Evolutionary conservation across 1,140 invertebrate species (phyloP).

Genomic region (Papilio polyxenes): DNA sequence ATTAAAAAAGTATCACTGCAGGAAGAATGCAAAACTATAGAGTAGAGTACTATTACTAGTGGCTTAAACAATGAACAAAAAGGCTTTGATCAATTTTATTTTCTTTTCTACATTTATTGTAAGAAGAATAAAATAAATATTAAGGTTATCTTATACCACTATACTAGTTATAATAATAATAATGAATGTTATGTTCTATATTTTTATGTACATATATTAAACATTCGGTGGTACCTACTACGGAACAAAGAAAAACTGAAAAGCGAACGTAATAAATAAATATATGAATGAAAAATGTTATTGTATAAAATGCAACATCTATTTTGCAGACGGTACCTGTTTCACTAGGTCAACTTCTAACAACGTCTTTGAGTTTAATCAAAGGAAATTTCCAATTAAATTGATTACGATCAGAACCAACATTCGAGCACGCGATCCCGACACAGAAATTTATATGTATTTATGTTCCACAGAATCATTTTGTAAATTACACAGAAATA

Average conservation of each 20-base stretch:
- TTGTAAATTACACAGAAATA: constrained; percentile 29
- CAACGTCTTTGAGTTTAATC: constrained; percentile 80
- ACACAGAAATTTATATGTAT: constrained; percentile 30
- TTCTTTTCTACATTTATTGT: no score
- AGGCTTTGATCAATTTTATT: no score
- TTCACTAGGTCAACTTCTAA: constrained; percentile 78
- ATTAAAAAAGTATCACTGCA: neutral
- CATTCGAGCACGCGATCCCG: neutral
- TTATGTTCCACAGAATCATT: constrained; percentile 29
- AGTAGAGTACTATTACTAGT: neutral
- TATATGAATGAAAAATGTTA: neutral
- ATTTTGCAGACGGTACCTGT: constrained; percentile 58
- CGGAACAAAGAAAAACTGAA: no score
- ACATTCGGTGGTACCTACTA: no score
- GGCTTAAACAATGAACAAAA: no score
- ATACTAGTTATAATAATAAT: no score
- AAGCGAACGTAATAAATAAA: no score
- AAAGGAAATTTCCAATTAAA: constrained; percentile 80
- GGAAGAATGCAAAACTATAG: neutral
- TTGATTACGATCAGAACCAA: constrained; percentile 56
- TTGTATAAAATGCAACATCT: constrained; percentile 5
- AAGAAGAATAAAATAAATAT: no score
- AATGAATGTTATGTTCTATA: no score
- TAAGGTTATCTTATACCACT: no score
- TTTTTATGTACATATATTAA: no score